A percentile compares a stretch with the other conserved stretches of the same genome.
Conservation (phyloP, 2,888 invertebrate species). For the Serrognathus titanus region DNA sequence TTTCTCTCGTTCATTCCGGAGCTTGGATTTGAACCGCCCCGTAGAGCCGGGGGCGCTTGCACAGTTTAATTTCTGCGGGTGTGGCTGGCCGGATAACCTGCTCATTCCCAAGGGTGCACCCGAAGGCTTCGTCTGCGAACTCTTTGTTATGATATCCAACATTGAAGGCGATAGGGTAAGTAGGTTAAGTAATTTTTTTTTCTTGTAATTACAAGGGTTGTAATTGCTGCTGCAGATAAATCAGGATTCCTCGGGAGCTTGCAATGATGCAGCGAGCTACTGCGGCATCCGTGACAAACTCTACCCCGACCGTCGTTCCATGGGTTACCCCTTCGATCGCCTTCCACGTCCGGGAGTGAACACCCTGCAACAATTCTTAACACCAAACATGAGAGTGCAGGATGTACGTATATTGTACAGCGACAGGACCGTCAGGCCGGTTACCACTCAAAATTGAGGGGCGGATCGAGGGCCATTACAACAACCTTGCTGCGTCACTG, state of each 20-base stretch:
- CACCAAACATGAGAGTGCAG: conserved; percentile 67
- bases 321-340: conserved; percentile 83
- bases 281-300: conserved; percentile 74
- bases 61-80: conserved; percentile 76
- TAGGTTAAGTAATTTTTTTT: conserved; percentile 50
- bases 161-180: conserved; percentile 61
- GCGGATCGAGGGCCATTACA: neutral
- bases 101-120: conserved; percentile 66
- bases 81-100: conserved; percentile 82
- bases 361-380: conserved; percentile 65
- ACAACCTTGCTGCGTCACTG: too few species aligned
- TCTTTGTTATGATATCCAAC: conserved; percentile 73
- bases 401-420: conserved; percentile 40
- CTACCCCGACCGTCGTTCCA: conserved; percentile 77
- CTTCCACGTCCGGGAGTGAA: conserved; percentile 57
- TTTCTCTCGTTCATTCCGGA: conserved; percentile 73
- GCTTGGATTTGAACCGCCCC: conserved; percentile 59
- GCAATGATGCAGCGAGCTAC: conserved; percentile 73
- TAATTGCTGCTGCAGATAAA: too few species aligned
- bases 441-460: too few species aligned
- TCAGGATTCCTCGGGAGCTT: conserved; percentile 55
- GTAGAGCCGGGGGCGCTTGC: conserved; percentile 50
- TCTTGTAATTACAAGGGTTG: conserved; percentile 2
- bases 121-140: conserved; percentile 61
- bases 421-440: conserved; percentile 1